Evolutionary conservation across 1,140 invertebrate species (phyloP).

Genomic region (Onthophagus taurus): DNA sequence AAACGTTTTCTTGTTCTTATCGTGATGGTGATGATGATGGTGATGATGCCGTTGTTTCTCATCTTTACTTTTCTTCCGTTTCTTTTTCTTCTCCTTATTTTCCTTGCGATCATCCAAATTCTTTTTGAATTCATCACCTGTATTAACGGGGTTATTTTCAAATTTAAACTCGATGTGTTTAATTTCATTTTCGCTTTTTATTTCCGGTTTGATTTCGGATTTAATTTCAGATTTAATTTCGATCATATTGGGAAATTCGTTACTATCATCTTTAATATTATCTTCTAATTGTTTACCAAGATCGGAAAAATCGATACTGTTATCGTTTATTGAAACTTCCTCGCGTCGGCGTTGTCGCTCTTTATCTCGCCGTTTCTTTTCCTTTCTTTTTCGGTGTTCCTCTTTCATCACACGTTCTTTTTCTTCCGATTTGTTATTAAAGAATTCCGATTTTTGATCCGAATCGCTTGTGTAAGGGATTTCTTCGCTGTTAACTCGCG

Average conservation of each 20-base stretch:
- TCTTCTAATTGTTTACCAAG: conserved; percentile 71
- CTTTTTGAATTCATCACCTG: conserved; percentile 26
- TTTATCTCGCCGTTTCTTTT: conserved; percentile 61
- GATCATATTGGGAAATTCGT: conserved; percentile 30
- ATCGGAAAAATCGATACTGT: conserved; percentile 68
- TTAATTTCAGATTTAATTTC: conserved; percentile 11
- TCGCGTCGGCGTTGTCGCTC: conserved; percentile 33
- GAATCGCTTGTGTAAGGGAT: conserved; percentile 21
- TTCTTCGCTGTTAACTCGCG: conserved; percentile 14
- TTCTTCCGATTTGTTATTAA: conserved; percentile 27
- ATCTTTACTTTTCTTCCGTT: conserved; percentile 71
- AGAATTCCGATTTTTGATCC: conserved; percentile 14
- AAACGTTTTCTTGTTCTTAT: conserved; percentile 33
- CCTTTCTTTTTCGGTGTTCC: conserved; percentile 49
- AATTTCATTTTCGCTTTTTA: neutral
- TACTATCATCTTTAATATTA: conserved; percentile 56
- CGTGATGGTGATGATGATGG: conserved; percentile 48
- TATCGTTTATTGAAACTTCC: conserved; percentile 56
- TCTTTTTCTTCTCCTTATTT: conserved; percentile 68
- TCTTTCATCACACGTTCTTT: conserved; percentile 39
- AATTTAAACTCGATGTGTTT: conserved; percentile 39
- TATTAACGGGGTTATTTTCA: conserved; percentile 48
- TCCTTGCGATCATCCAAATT: conserved; percentile 47
- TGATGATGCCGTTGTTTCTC: conserved; percentile 60
- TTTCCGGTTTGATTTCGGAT: conserved; percentile 19